Percentiles rank a stretch among this genome's conserved stretches.
Evolutionary conservation across 2,888 invertebrate species (phyloP).

Genomic region (Globia sparganii): DNA sequence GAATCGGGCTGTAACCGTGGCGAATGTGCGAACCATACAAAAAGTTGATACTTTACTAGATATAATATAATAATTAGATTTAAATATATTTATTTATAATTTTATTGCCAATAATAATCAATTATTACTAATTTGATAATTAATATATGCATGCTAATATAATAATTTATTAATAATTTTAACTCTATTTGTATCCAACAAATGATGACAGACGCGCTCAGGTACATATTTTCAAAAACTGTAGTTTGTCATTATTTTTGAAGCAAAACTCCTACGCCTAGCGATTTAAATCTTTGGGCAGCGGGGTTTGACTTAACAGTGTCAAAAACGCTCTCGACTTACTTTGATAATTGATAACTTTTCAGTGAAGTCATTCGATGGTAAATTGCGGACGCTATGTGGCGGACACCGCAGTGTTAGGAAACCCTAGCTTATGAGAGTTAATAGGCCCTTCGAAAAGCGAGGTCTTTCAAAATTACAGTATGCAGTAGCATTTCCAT

Average conservation of each 20-base stretch:
- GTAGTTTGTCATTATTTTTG: background rate
- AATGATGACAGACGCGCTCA: slow-evolving; percentile 27
- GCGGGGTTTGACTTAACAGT: background rate
- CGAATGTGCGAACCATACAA: slow-evolving; percentile 24
- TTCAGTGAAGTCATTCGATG: background rate
- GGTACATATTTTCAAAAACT: slow-evolving; percentile 36
- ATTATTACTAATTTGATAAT: slow-evolving; percentile 22
- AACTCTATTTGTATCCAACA: slow-evolving; percentile 26
- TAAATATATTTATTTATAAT: slow-evolving; percentile 29
- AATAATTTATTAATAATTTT: slow-evolving; percentile 27
- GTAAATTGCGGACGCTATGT: background rate
- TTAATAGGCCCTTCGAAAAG: background rate
- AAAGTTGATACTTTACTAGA: slow-evolving; percentile 14
- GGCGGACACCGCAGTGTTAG: background rate
- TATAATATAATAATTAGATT: slow-evolving; percentile 19
- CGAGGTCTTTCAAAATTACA: background rate
- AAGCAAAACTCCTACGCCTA: background rate
- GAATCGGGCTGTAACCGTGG: background rate
- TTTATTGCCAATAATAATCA: slow-evolving; percentile 48
- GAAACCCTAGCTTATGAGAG: background rate
- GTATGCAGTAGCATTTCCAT: background rate
- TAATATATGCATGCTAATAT: slow-evolving; percentile 27
- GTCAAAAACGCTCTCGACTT: background rate
- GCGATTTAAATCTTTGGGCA: background rate
- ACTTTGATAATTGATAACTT: background rate